Evolutionary conservation across 1,140 invertebrate genomes (phyloP).

Genomic region (Neodiprion virginianus): DNA sequence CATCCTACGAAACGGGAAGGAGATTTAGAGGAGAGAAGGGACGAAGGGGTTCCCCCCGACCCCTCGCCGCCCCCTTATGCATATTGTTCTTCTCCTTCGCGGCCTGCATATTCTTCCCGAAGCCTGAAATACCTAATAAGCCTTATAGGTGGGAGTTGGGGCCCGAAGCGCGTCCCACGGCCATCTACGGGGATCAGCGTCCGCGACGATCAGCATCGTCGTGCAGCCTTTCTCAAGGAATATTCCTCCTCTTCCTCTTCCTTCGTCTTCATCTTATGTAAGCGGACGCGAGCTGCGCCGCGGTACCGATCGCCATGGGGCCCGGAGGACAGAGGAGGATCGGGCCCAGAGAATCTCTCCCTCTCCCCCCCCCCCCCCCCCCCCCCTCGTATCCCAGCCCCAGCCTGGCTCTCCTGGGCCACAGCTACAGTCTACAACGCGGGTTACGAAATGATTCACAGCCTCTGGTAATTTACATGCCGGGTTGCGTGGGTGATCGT

Average conservation of each 20-base stretch:
- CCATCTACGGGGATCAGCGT: constrained; percentile 47
- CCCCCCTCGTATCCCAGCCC: constrained; percentile 24
- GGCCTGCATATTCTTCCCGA: constrained; percentile 17
- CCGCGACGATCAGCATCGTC: constrained; percentile 11
- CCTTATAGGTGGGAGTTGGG: constrained; percentile 55
- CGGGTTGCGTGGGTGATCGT: constrained; percentile 60
- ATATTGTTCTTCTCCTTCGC: constrained; percentile 24
- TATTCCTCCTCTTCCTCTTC: constrained; percentile 24
- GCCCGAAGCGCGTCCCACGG: constrained; percentile 57
- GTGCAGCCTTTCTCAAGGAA: constrained; percentile 45
- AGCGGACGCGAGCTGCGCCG: constrained; percentile 29
- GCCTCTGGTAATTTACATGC: constrained; percentile 61
- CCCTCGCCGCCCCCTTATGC: constrained; percentile 39
- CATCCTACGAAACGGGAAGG: not conserved
- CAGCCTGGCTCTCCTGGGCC: constrained; percentile 40
- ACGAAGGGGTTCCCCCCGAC: constrained; percentile 15
- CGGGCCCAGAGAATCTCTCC: not conserved
- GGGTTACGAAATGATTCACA: constrained; percentile 59
- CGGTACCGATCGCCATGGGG: constrained; percentile 21
- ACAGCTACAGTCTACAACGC: no score
- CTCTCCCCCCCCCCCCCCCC: not conserved
- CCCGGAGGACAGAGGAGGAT: not conserved
- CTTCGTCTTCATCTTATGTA: constrained; percentile 28
- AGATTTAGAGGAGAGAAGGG: not conserved
- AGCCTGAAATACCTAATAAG: constrained; percentile 49